A percentile compares a stretch with the other conserved stretches of the same genome.
phyloP scores from a whole-genome alignment of 2,113 vertebrate genomes.

The Meriones unguiculatus region DNA sequence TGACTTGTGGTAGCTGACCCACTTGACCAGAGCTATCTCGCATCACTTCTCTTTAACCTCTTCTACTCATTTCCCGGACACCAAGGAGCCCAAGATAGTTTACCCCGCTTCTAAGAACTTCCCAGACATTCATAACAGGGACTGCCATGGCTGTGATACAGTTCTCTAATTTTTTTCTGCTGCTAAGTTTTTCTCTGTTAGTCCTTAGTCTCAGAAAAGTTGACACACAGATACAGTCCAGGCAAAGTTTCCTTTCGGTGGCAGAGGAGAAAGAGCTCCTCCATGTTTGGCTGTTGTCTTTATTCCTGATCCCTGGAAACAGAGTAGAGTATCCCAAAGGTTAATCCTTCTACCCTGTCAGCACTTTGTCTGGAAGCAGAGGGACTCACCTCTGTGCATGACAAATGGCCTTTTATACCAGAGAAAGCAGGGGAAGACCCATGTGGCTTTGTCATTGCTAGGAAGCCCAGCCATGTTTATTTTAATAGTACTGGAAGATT shows the following conservation, averaged over 20 bases:
- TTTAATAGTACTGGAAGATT: conserved; percentile 33
- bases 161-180: not conserved
- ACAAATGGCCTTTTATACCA: not conserved
- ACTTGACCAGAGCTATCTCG: not conserved
- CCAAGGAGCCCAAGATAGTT: not conserved
- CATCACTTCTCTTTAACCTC: accelerated
- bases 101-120: not conserved
- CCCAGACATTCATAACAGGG: not conserved
- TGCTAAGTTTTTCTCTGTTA: not conserved
- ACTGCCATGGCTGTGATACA: not conserved
- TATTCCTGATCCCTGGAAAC: not conserved
- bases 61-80: accelerated
- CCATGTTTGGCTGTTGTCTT: not conserved
- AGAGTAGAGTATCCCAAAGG: not conserved
- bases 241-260: not conserved
- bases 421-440: conserved; percentile 30
- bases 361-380: not conserved
- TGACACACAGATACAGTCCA: not conserved
- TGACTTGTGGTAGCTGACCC: too few species aligned
- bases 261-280: not conserved
- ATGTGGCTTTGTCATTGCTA: conserved; percentile 58
- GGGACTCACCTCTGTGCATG: not conserved
- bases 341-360: not conserved
- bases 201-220: not conserved
- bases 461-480: conserved; percentile 41